These are phyloP conservation scores for Polypedilum vanderplanki DNA, from an alignment of 1,140 invertebrate genomes.

Conservation along the genomic window DNA sequence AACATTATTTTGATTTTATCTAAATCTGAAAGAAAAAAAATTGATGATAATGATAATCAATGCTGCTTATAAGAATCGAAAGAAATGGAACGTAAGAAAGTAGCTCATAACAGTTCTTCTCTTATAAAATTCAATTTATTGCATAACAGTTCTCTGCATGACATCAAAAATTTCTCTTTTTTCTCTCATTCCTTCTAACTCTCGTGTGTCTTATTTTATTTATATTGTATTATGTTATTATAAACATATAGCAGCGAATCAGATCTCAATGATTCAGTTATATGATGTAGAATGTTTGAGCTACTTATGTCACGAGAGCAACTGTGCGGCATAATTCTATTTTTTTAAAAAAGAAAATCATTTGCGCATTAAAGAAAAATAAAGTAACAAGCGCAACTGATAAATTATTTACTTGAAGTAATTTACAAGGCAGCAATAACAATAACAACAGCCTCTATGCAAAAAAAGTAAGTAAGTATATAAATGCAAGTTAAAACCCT, in stretches of 20 bases:
- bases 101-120: not conserved
- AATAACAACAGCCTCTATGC: not conserved
- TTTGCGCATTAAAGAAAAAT: not conserved
- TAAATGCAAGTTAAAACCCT: not conserved
- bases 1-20: too few species aligned
- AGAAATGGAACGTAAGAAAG: conserved; percentile 3
- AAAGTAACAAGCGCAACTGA: not conserved
- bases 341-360: too few species aligned
- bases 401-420: not conserved
- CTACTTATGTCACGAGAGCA: conserved; percentile 3
- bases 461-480: too few species aligned
- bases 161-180: not conserved
- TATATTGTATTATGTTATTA: conserved; percentile 7
- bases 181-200: not conserved
- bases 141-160: conserved; percentile 3
- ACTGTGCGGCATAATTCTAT: not conserved
- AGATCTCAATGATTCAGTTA: not conserved
- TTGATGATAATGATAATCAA: too few species aligned
- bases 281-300: not conserved
- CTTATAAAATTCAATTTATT: conserved; percentile 15
- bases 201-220: conserved; percentile 1
- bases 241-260: not conserved
- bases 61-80: not conserved
- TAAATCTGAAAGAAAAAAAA: too few species aligned
- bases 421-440: not conserved